Percentiles rank a stretch among this genome's conserved stretches.
Conservation (phyloP, 2,797 vertebrate genomes). For the Gorsachius magnificus region DNA sequence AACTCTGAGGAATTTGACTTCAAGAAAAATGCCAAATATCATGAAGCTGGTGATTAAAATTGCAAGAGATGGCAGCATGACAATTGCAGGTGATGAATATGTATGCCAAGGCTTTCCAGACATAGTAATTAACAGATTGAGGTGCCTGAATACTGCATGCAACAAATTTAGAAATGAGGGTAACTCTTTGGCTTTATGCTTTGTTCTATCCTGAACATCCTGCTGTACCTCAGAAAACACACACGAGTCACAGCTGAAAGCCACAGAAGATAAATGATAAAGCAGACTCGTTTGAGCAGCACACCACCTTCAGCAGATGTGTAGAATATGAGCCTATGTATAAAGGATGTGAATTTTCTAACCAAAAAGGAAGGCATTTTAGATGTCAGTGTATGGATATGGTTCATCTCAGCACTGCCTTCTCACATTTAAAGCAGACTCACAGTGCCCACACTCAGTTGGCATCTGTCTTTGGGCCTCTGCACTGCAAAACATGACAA, state of each 20-base stretch:
- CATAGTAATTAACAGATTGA: conserved; percentile 53
- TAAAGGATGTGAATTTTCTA: neutral
- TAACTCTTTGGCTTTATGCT: neutral
- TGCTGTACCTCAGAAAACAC: neutral
- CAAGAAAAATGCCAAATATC: conserved; percentile 34
- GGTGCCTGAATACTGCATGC: conserved; percentile 10
- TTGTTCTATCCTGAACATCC: neutral
- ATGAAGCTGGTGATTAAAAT: conserved; percentile 47
- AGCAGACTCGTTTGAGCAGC: neutral
- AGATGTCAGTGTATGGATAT: fast-evolving
- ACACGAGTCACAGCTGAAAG: neutral
- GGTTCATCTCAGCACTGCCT: neutral
- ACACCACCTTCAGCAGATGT: neutral
- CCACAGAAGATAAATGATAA: neutral
- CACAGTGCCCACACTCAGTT: fast-evolving
- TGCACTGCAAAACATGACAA: neutral
- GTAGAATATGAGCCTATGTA: neutral
- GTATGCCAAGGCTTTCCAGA: conserved; percentile 45
- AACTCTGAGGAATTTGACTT: neutral
- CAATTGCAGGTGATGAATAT: conserved; percentile 62
- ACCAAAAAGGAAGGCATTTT: neutral
- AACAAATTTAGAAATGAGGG: conserved; percentile 30
- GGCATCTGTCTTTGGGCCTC: fast-evolving
- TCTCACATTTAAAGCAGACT: neutral
- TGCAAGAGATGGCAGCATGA: conserved; percentile 30